Evolutionary conservation across 2,888 invertebrate genomes (phyloP).

Genomic region (Cactoblastis cactorum): DNA sequence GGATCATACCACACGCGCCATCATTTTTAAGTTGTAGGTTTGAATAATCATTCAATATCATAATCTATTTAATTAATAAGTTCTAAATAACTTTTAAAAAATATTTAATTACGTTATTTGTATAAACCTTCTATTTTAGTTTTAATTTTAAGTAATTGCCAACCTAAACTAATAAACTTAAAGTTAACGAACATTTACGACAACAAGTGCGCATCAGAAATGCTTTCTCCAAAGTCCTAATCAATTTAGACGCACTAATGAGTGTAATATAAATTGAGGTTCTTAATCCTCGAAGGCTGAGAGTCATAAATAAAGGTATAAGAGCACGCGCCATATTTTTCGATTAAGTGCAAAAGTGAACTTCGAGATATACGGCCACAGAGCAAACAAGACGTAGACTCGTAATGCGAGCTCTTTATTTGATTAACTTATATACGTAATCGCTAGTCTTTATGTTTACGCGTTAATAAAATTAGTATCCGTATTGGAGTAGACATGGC

Average conservation of each 20-base stretch:
- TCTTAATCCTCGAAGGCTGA: constrained; percentile 63
- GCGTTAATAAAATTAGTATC: constrained; percentile 3
- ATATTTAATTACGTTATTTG: no score
- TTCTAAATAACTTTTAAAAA: no score
- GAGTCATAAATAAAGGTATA: constrained; percentile 74
- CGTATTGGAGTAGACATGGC: not conserved
- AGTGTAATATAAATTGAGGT: constrained; percentile 70
- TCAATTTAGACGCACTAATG: constrained; percentile 72
- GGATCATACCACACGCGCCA: no score
- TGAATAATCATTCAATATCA: no score
- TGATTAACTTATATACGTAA: constrained; percentile 10
- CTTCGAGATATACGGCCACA: constrained; percentile 36
- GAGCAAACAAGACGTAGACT: constrained; percentile 3
- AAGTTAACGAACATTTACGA: not conserved
- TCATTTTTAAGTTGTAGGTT: no score
- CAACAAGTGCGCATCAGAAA: constrained; percentile 13
- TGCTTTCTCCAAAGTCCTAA: constrained; percentile 42
- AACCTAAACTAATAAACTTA: not conserved
- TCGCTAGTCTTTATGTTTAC: constrained; percentile 5
- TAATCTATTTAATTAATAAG: no score
- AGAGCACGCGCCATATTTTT: constrained; percentile 76
- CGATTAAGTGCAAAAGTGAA: constrained; percentile 77
- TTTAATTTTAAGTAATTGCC: not conserved
- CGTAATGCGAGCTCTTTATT: constrained; percentile 3
- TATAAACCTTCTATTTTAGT: no score